These are phyloP conservation scores for Oreochromis niloticus DNA, from an alignment of 2,113 vertebrate species.

Conservation along the genomic window DNA sequence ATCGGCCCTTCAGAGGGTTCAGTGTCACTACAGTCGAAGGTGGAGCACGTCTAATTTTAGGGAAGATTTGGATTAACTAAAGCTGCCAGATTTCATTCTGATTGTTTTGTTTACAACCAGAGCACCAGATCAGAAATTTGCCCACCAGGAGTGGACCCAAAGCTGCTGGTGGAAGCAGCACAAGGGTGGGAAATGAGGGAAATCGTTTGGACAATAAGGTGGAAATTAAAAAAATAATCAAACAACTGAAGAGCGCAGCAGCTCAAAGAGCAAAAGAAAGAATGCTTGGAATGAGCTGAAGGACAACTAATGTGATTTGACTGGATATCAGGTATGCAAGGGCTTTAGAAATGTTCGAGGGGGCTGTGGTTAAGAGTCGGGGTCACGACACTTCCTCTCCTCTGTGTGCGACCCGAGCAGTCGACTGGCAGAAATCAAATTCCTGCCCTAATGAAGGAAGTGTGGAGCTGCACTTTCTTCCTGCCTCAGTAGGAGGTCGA, in stretches of 20 bases:
- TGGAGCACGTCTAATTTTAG: neutral
- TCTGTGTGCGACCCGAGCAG: neutral
- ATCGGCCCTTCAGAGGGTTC: neutral
- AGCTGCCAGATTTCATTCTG: neutral
- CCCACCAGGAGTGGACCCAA: neutral
- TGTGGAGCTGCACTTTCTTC: neutral
- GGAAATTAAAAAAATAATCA: neutral
- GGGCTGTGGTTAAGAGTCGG: neutral
- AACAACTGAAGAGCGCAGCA: neutral
- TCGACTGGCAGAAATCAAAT: neutral
- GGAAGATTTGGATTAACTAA: neutral
- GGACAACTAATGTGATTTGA: neutral
- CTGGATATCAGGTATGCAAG: constrained; percentile 13
- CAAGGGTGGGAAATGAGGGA: neutral
- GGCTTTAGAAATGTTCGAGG: neutral
- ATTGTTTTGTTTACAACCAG: neutral
- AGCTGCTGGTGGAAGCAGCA: neutral
- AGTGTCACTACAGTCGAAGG: neutral
- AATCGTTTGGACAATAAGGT: neutral
- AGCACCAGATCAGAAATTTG: neutral
- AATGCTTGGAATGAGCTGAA: neutral
- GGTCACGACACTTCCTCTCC: neutral
- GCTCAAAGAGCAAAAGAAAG: neutral
- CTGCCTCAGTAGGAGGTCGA: neutral
- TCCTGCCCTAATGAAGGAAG: constrained; percentile 16